phyloP scores from a whole-genome alignment of 2,888 invertebrate genomes.

The Spisula subtruncata region DNA sequence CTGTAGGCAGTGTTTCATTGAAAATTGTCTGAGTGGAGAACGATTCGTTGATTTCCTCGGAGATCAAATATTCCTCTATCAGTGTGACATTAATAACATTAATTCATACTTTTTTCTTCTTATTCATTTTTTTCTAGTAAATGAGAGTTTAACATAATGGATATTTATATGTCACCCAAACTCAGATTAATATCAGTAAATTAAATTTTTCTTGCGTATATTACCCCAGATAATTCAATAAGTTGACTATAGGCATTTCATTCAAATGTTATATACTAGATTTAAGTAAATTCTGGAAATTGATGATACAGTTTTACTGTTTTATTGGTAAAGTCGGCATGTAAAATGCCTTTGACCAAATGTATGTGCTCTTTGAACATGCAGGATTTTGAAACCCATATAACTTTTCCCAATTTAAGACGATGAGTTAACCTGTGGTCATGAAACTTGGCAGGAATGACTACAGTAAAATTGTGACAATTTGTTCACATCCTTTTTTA shows the following conservation, averaged over 20 bases:
- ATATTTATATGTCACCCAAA: not conserved
- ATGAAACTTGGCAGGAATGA: not conserved
- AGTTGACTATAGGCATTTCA: not conserved
- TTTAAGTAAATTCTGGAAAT: not conserved
- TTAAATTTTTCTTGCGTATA: not conserved
- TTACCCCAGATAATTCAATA: not conserved
- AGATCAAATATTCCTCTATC: constrained; percentile 35
- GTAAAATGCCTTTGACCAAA: too few relatives aligned
- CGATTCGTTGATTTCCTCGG: constrained; percentile 39
- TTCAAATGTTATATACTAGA: not conserved
- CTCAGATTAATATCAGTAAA: not conserved
- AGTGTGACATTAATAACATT: constrained; percentile 35
- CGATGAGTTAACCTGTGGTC: too few relatives aligned
- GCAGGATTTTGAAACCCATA: not conserved
- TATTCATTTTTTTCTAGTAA: constrained; percentile 21
- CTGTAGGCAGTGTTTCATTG: not conserved
- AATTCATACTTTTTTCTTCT: constrained; percentile 28
- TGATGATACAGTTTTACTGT: too few relatives aligned
- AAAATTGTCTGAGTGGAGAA: not conserved
- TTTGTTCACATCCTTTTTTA: not conserved
- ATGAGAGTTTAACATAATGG: constrained; percentile 10
- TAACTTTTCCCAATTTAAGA: too few relatives aligned
- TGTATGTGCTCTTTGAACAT: not conserved
- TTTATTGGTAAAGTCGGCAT: too few relatives aligned
- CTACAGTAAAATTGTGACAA: not conserved